phyloP scores from a whole-genome alignment of 2,888 invertebrate genomes.

The Acheta domesticus region DNA sequence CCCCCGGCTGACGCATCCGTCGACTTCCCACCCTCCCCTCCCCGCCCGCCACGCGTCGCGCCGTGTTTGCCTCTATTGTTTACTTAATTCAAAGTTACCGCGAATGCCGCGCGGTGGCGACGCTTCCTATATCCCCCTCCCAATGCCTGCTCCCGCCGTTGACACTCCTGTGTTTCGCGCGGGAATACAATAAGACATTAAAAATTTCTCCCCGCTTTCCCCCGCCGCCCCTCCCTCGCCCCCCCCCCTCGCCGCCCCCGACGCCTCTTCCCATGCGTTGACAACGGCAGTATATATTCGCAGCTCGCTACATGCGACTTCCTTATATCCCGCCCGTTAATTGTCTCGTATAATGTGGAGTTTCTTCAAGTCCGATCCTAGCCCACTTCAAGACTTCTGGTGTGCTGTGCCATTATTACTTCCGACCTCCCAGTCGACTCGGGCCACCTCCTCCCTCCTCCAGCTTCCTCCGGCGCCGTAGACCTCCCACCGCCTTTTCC shows the following conservation, averaged over 20 bases:
- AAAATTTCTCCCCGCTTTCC: background rate
- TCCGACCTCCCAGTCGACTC: background rate
- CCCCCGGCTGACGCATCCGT: background rate
- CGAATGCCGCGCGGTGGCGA: background rate
- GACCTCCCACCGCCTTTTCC: no score
- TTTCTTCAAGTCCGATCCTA: constrained; percentile 1
- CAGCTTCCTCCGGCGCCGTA: no score
- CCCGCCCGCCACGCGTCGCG: background rate
- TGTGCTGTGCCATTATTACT: background rate
- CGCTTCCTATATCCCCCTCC: background rate
- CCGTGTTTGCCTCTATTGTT: background rate
- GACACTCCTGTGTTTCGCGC: background rate
- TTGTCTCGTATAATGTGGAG: constrained; percentile 18
- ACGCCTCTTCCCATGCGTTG: background rate
- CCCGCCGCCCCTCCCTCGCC: background rate
- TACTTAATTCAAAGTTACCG: constrained; percentile 7
- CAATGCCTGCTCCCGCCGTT: background rate
- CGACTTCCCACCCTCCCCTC: background rate
- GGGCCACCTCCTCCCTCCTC: background rate
- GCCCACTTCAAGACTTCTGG: background rate
- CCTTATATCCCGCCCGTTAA: background rate
- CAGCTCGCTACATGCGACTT: background rate
- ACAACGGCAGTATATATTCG: background rate
- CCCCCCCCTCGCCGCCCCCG: background rate
- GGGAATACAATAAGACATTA: constrained; percentile 6